A percentile compares a stretch with the other conserved stretches of the same genome.
Conservation (phyloP, 2,113 vertebrate genomes). For the Dasypus novemcinctus region DNA sequence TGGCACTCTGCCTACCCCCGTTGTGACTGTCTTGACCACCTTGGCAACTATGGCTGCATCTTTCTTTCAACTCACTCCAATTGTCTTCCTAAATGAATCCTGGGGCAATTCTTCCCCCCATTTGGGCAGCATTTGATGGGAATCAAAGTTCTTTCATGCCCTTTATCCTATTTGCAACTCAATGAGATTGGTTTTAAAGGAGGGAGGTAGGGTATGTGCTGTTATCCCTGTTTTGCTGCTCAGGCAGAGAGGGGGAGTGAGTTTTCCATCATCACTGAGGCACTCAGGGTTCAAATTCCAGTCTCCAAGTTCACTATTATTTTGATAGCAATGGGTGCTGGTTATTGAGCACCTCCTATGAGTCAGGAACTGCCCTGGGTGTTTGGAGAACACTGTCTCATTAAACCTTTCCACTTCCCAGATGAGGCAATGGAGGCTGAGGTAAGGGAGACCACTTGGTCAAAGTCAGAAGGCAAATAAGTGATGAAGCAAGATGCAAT, state of each 20-base stretch:
- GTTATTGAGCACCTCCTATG: not conserved
- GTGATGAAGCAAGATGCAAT: not conserved
- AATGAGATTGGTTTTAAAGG: not conserved
- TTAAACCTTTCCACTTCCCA: not conserved
- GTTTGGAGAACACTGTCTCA: not conserved
- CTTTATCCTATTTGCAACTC: constrained; percentile 19
- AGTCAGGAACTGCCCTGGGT: not conserved
- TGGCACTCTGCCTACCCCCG: not conserved
- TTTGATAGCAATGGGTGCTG: not conserved
- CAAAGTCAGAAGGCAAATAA: not conserved
- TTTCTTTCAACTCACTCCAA: constrained; percentile 6
- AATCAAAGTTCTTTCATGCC: constrained; percentile 2
- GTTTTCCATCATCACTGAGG: not conserved
- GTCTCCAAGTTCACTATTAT: not conserved
- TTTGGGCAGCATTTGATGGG: not conserved
- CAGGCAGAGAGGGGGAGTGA: not conserved
- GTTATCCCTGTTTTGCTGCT: not conserved
- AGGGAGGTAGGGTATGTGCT: not conserved
- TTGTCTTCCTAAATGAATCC: not conserved
- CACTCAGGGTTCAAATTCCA: not conserved
- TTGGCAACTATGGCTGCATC: not conserved
- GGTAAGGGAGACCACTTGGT: not conserved
- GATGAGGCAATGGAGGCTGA: not conserved
- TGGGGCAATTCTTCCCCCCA: not conserved
- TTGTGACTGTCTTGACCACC: not conserved